Evolutionary conservation across 2,888 invertebrate species (phyloP).

Genomic region (Pycnomerus fuliginosus): DNA sequence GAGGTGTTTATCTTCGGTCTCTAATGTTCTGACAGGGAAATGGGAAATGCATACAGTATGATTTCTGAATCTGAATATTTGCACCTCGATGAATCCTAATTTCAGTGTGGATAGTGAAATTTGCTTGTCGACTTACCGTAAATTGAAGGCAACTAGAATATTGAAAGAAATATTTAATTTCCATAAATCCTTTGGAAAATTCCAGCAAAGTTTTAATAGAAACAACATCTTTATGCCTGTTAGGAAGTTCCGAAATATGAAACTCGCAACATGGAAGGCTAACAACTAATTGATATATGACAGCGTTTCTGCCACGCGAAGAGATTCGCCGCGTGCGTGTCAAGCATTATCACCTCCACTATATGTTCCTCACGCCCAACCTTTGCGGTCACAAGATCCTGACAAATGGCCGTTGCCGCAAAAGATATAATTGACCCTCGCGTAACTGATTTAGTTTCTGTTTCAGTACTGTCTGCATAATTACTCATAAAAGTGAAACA

Average conservation of each 20-base stretch:
- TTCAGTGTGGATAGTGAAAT: background rate
- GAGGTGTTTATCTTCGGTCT: too few relatives aligned
- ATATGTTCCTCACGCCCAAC: constrained; percentile 18
- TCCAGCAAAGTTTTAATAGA: constrained; percentile 2
- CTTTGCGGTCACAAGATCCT: constrained; percentile 29
- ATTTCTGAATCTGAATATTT: too few relatives aligned
- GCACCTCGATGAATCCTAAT: too few relatives aligned
- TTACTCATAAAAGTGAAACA: constrained; percentile 21
- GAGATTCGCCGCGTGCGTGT: constrained; percentile 9
- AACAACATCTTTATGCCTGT: background rate
- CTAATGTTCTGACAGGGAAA: too few relatives aligned
- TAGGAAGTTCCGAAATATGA: too few relatives aligned
- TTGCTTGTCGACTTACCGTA: background rate
- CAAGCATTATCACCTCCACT: constrained; percentile 9
- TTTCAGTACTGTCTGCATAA: constrained; percentile 12
- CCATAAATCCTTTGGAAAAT: constrained; percentile 6
- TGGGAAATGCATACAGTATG: too few relatives aligned
- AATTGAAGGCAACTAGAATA: too few relatives aligned
- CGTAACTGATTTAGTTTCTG: constrained; percentile 18
- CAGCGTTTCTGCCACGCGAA: constrained; percentile 4
- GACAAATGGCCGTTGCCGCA: constrained; percentile 29
- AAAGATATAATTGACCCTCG: constrained; percentile 25
- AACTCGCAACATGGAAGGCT: too few relatives aligned
- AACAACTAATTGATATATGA: too few relatives aligned
- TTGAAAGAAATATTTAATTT: background rate